These are phyloP conservation scores for Cylas formicarius DNA, from an alignment of 1,140 invertebrate species.

Conservation along the genomic window DNA sequence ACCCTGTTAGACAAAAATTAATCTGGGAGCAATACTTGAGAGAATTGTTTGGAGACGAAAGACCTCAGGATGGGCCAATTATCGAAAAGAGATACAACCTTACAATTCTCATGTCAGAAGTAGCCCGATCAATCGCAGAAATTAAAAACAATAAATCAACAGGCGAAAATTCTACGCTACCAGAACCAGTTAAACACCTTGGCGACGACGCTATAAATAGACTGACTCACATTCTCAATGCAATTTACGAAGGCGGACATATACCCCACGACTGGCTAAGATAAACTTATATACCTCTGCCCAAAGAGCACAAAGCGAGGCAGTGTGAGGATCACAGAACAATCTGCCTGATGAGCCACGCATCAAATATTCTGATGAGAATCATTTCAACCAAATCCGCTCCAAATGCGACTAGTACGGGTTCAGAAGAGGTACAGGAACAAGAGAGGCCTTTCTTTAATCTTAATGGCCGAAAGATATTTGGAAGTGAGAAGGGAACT, in stretches of 20 bases:
- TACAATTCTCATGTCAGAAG: constrained; percentile 10
- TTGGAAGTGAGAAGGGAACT: no score
- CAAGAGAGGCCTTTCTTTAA: no score
- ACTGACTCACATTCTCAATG: background rate
- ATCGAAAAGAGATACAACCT: constrained; percentile 9
- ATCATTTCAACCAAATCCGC: background rate
- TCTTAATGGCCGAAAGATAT: no score
- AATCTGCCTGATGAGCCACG: no score
- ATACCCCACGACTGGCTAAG: background rate
- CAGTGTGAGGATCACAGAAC: constrained; percentile 2
- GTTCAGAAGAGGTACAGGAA: no score
- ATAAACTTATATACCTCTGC: background rate
- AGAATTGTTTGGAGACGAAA: constrained; percentile 6
- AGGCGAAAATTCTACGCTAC: background rate
- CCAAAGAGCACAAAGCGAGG: background rate
- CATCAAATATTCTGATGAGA: no score
- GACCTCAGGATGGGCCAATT: constrained; percentile 1
- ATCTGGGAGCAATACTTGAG: constrained; percentile 6
- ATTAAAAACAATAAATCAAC: constrained; percentile 10
- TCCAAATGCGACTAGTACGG: background rate
- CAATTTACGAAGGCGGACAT: no score
- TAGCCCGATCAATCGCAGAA: constrained; percentile 6
- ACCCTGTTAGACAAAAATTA: background rate
- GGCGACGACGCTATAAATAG: constrained; percentile 2
- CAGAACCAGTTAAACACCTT: constrained; percentile 5